Base-by-base conservation (phyloP, 1,140 invertebrate genomes). In the Cotesia chilonis region DNA sequence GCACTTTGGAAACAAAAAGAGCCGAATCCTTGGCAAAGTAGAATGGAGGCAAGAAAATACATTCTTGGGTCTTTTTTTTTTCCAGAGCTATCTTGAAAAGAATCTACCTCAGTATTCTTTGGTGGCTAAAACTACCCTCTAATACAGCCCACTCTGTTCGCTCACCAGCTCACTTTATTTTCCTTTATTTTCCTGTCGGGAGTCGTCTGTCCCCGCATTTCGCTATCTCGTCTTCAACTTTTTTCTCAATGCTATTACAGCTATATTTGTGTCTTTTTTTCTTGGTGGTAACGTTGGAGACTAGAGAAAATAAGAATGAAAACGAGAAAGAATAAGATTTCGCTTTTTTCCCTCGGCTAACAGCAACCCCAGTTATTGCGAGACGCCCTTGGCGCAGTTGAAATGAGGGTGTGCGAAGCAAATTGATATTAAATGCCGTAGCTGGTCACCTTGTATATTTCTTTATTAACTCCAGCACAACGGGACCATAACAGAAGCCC, bases 381-480 rank as follows among this genome's bases (percentile, higher is more conserved):
- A 71, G 68, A 55, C 47, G 63, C 71, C 74, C 47, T 67, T 52
- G 72, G 75, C 74, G 63, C 77, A 77, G 75, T 80, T 67, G 75
- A 73, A 77, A 76, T 72, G 75, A 75, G 78, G 69, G 75, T 37
- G 72, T 71, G 72, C 75, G 54, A 47, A 73, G 80, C 82, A 85
- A 85, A 85, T 85, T 85, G 83, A 84, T 83, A 83, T 83, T 82
- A 82, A 85, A 84, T 83, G 82, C 79, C 78, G 75, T 78, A 81
- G 82, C 78, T 80, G 83, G 81, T 81, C 82, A 82, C 81, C 80
- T 81, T 82, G 80, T 82, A 80, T 82, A 80, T 81, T 83, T 83
- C 82, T 82, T 83, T 83, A 83, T 83, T 83, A 83, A 83, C 80
- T 82, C 68, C 72, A 57, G 59, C 60, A 72, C 73, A 81, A 76